Percentiles rank a stretch among this genome's conserved stretches.
Conservation (phyloP, 1,140 invertebrate genomes). For the Halesus radiatus region DNA sequence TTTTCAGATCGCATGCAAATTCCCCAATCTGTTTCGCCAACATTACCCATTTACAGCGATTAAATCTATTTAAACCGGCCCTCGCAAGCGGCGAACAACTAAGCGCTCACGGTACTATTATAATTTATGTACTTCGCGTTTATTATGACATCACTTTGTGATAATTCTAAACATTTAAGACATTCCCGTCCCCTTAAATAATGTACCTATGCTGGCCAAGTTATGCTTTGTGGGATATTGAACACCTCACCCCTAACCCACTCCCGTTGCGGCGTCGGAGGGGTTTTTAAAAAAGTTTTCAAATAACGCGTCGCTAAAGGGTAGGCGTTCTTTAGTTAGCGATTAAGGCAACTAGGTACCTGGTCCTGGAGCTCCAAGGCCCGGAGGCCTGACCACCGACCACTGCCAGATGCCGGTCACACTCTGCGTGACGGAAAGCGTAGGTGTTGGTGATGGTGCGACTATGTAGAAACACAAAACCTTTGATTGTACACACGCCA, state of each 20-base stretch:
- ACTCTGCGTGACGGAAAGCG: too few species aligned
- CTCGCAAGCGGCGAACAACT: neutral
- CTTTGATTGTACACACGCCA: too few species aligned
- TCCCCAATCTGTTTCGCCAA: slow-evolving; percentile 8
- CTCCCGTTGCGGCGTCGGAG: neutral
- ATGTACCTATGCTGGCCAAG: slow-evolving; percentile 19
- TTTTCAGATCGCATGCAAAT: neutral
- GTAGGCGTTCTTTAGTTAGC: slow-evolving; percentile 15
- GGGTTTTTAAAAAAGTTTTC: slow-evolving; percentile 27
- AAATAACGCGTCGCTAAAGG: slow-evolving; percentile 13
- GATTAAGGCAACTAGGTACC: neutral
- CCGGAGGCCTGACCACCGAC: too few species aligned
- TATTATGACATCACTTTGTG: slow-evolving; percentile 20
- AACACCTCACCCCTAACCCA: neutral
- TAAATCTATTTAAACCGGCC: neutral
- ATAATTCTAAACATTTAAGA: slow-evolving; percentile 28
- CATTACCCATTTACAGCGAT: slow-evolving; percentile 3
- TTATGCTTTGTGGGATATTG: slow-evolving; percentile 21
- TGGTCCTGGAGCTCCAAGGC: neutral
- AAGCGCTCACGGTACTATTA: neutral
- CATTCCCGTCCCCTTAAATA: slow-evolving; percentile 14
- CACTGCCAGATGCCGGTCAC: too few species aligned
- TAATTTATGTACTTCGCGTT: neutral
- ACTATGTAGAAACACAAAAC: too few species aligned
- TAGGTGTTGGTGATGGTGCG: too few species aligned